These are phyloP conservation scores for Corythornis leucogaster DNA, from an alignment of 2,797 vertebrate species.

Conservation along the genomic window DNA sequence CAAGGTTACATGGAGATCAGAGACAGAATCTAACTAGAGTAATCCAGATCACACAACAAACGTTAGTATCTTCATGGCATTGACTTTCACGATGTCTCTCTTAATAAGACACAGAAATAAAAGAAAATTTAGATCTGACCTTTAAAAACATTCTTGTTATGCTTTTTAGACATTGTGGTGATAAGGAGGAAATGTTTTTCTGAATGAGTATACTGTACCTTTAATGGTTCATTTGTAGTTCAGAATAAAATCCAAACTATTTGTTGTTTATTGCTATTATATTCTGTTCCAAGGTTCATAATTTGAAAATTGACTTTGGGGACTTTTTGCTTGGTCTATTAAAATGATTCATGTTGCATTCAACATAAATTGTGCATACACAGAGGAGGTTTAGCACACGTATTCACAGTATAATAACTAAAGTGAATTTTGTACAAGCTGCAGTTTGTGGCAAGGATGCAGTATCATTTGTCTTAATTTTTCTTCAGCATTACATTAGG, in stretches of 20 bases:
- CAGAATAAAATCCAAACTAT: slow-evolving; percentile 76
- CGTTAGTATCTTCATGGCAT: not conserved
- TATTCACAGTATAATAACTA: slow-evolving; percentile 86
- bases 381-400: slow-evolving; percentile 84
- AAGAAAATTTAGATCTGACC: slow-evolving; percentile 9
- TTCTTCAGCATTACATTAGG: slow-evolving; percentile 86
- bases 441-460: slow-evolving; percentile 84
- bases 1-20: not conserved
- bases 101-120: not conserved
- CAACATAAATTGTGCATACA: slow-evolving; percentile 92
- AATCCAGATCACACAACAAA: not conserved
- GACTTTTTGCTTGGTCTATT: slow-evolving; percentile 91
- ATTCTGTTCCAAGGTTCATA: slow-evolving; percentile 88
- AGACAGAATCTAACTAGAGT: not conserved
- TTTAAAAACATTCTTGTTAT: slow-evolving; percentile 6
- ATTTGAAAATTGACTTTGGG: slow-evolving; percentile 91
- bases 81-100: not conserved
- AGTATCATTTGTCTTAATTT: slow-evolving; percentile 90
- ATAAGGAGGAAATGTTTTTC: slow-evolving; percentile 19
- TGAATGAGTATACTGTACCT: slow-evolving; percentile 67
- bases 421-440: slow-evolving; percentile 87
- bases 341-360: slow-evolving; percentile 95
- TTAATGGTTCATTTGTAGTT: slow-evolving; percentile 77
- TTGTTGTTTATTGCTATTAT: slow-evolving; percentile 80
- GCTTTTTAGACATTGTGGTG: not conserved